These are phyloP conservation scores for Mormyrops boulengeri DNA, from an alignment of 2,797 vertebrate species.

Conservation along the genomic window DNA sequence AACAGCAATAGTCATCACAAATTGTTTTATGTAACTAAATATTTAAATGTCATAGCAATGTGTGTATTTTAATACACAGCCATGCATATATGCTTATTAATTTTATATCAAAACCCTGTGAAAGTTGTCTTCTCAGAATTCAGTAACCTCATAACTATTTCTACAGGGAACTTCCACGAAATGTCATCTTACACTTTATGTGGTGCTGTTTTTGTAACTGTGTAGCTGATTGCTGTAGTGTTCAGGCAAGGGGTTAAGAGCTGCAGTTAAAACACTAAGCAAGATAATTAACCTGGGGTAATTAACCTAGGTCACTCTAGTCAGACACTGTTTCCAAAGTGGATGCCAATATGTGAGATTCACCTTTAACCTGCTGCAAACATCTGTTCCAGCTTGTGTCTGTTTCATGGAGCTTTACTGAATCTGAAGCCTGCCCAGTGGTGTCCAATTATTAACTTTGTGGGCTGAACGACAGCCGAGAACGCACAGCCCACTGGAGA, in stretches of 20 bases:
- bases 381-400: neutral
- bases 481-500: neutral
- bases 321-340: neutral
- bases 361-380: conserved; percentile 9
- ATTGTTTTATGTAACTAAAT: neutral
- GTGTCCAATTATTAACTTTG: neutral
- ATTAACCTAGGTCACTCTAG: neutral
- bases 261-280: neutral
- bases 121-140: neutral
- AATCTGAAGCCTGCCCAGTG: neutral
- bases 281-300: neutral
- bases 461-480: neutral
- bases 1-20: neutral
- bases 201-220: neutral
- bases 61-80: neutral
- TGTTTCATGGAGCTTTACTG: neutral
- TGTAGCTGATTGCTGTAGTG: neutral
- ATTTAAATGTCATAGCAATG: neutral
- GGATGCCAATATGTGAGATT: neutral
- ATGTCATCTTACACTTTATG: neutral
- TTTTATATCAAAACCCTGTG: neutral
- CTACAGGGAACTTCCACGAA: neutral
- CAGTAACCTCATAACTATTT: neutral
- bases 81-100: neutral
- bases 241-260: neutral